Evolutionary conservation across 2,888 invertebrate genomes (phyloP), one percentile per base, ranked within the genome.

Genomic region (Fragum sueziense): DNA sequence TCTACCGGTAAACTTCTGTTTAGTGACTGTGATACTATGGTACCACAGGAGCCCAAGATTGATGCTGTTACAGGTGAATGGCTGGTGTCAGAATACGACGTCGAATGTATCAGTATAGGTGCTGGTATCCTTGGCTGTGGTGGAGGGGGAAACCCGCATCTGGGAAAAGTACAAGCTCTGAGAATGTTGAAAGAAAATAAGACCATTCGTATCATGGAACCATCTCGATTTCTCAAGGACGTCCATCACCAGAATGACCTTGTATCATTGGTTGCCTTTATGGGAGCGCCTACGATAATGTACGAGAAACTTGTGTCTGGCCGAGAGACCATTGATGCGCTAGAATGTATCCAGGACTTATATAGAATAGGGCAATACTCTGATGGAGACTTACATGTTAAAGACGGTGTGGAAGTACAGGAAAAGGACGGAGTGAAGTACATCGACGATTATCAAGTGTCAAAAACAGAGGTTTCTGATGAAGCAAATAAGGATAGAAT

Each of bases 111-210:
- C 20, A 86, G 86, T 67, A 85, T 91, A 3, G 92, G 92, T 1
- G 89, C 92, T 0, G 92, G 91, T 0, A 90, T 92, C 33, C 79
- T 91, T 11, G 92, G 92, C 4, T 90, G 89, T 76, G 92, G 92
- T 3, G 92, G 92, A 0, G 92, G 92, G 7, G 92, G 91, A 6
- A 90, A 83, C 71, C 91, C 92, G 0, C 84, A 91, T 72, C 31
- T 90, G 11, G 91, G 89, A 14, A 84, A 87, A 67, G 59, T 91
- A 14, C 47, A 87, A 11, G 88, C 88, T 3, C 74, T 87, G 0
- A 80, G 83, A 22, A 75, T 84, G 7, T 54, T 91, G 0, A 76
- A 74, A 31, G 78, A 87, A 25, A 91, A 91, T 0, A 86, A 89
- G 73, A 79, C 75, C 68, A 89, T 91, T 1, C 73, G 88, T 41